Conservation (phyloP, 92 coral and sea anemone species). For the Porites lobata region DNA sequence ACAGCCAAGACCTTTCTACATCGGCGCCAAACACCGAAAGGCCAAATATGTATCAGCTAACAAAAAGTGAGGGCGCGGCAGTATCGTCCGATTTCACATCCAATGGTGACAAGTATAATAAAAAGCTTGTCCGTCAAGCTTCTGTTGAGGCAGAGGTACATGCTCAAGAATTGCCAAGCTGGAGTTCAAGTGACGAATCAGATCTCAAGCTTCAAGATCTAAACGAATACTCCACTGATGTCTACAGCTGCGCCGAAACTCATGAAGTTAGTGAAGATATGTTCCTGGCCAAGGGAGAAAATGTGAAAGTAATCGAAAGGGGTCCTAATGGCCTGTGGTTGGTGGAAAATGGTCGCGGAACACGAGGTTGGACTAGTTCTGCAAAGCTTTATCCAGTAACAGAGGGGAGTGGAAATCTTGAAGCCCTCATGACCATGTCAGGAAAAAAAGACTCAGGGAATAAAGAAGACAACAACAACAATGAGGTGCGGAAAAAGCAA, state of each 20-base stretch:
- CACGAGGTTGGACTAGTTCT: constrained; percentile 80
- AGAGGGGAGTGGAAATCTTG: neutral
- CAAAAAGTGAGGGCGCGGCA: neutral
- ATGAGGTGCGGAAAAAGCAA: neutral
- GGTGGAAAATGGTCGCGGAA: constrained; percentile 21
- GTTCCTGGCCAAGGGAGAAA: constrained; percentile 36
- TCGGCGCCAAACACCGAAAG: no score
- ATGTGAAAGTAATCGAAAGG: constrained; percentile 48
- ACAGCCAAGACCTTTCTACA: no score
- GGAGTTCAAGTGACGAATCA: constrained; percentile 53
- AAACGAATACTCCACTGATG: neutral
- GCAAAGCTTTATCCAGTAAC: constrained; percentile 39
- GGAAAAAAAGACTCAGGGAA: neutral
- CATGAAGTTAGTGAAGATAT: constrained; percentile 41
- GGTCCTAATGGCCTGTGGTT: constrained; percentile 50
- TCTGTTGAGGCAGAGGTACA: constrained; percentile 27
- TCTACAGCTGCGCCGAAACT: constrained; percentile 13
- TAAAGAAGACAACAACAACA: neutral
- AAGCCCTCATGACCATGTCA: neutral
- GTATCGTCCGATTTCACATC: neutral
- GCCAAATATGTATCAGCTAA: no score
- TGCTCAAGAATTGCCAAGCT: neutral
- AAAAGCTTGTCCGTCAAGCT: constrained; percentile 20
- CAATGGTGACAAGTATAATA: neutral
- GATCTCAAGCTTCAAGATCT: constrained; percentile 8